Evolutionary conservation across 2,113 vertebrate species (phyloP), one percentile per base, ranked within the genome.

Genomic region (Chinchilla lanigera): DNA sequence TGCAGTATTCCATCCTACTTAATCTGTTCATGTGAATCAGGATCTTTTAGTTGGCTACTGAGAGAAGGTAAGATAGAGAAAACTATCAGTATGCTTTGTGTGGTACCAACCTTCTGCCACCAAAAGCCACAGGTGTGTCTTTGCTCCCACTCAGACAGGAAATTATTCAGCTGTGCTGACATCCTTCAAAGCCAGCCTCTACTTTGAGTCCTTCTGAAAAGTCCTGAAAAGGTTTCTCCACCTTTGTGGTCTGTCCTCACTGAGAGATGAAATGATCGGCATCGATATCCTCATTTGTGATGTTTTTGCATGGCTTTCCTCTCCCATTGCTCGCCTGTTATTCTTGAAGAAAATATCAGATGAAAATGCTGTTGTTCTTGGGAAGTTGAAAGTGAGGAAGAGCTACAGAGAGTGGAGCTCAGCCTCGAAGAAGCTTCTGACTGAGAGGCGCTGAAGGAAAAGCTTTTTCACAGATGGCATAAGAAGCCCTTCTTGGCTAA

Each of bases 71-170:
- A 84, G 73, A 50, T 58, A 38, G 30, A 58, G 24, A 54, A 90
- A 41, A 67, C 41, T 56, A 22, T 50, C 9, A 38, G 17, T 4
- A 7, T 54, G 12, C 3, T 86, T 94, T 84, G 20, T 41, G 30
- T 24, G 54, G 44, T 3, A 4, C 5, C 10, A 20, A 7, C 19
- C 33, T 17, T 4, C 47, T 1, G 2, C 7, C 44, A 52, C 11
- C 24, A 26, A 50, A 78, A 47, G 44, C 19, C 13, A 30, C 22
- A 47, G 8, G 28, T 22, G 65, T 56, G n/a, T 47, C 52, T 73
- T 63, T 44, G 19, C 61, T 60, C 13, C 38, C 22, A 0, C 17
- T 56, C 54, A 81, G 63, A 71, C 35, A 8, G 60, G 41, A 35
- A 52, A 28, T 50, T 16, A 33, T 8, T 65, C 54, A 17, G 30